A percentile compares a stretch with the other conserved stretches of the same genome.
phyloP scores from a whole-genome alignment of 2,888 invertebrate genomes.

The Stenichneumon culpator region DNA sequence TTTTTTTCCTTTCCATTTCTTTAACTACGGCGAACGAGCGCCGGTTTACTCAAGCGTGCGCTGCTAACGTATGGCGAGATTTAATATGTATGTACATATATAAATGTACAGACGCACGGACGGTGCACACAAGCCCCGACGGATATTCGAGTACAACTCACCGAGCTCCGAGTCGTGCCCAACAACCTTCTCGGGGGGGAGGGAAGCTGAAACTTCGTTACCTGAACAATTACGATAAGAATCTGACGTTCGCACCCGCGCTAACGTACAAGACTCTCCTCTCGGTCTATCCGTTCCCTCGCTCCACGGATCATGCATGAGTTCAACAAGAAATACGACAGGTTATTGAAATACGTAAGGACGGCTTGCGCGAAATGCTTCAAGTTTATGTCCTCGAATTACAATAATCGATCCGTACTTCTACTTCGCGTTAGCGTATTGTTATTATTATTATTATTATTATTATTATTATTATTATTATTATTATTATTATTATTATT shows the following conservation, averaged over 20 bases:
- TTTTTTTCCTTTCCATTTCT: slow-evolving; percentile 23
- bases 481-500: neutral
- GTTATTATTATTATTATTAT: neutral
- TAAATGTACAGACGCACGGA: neutral
- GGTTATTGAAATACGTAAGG: slow-evolving; percentile 4
- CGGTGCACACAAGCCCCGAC: slow-evolving; percentile 5
- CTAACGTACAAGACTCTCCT: slow-evolving; percentile 30
- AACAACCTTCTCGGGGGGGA: slow-evolving; percentile 3
- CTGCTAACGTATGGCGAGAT: slow-evolving; percentile 14
- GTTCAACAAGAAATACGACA: neutral
- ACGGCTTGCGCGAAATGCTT: neutral
- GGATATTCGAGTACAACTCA: slow-evolving; percentile 45
- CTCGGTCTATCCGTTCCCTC: slow-evolving; percentile 52
- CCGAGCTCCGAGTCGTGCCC: slow-evolving; percentile 14
- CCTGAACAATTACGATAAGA: slow-evolving; percentile 72
- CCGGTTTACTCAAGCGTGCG: slow-evolving; percentile 50
- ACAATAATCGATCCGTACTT: neutral
- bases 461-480: neutral
- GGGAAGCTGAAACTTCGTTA: slow-evolving; percentile 69
- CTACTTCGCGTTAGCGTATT: too few relatives aligned
- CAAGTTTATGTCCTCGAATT: neutral
- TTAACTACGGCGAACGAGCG: slow-evolving; percentile 41
- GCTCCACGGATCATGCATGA: slow-evolving; percentile 23
- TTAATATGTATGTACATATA: slow-evolving; percentile 8
- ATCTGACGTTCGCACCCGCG: slow-evolving; percentile 69